A percentile compares a stretch with the other conserved stretches of the same genome.
These are phyloP conservation scores for Ptilodon capucinus DNA, from an alignment of 2,888 invertebrate species.

Conservation along the genomic window DNA sequence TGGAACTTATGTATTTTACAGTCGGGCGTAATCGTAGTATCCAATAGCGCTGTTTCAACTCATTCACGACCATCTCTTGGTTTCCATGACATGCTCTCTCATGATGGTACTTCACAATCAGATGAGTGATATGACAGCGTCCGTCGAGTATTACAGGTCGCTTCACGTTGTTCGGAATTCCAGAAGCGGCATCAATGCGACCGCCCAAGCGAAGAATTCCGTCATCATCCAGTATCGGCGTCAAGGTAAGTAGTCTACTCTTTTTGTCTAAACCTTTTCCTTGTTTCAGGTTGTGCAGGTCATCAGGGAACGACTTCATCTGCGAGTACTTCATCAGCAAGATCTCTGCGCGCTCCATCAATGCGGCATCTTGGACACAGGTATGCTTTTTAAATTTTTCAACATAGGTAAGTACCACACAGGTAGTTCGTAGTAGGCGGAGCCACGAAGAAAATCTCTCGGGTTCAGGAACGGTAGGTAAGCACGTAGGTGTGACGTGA, in stretches of 20 bases:
- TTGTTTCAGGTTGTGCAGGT: slow-evolving; percentile 1
- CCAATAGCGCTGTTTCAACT: too few species aligned
- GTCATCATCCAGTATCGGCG: slow-evolving; percentile 1
- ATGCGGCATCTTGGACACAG: background rate
- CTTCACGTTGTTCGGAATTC: background rate
- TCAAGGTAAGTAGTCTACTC: slow-evolving; percentile 4
- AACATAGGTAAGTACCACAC: background rate
- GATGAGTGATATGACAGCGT: background rate
- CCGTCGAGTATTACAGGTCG: slow-evolving; percentile 2
- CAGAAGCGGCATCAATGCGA: background rate
- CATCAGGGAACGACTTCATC: slow-evolving; percentile 1
- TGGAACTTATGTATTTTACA: too few species aligned
- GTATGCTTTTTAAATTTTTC: slow-evolving; percentile 1
- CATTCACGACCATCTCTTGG: too few species aligned
- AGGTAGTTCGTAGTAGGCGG: background rate
- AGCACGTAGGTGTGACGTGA: background rate
- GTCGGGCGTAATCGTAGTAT: too few species aligned
- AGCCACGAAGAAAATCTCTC: slow-evolving; percentile 4
- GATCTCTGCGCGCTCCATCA: slow-evolving; percentile 2
- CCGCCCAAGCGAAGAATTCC: slow-evolving; percentile 3
- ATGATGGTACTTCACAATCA: slow-evolving; percentile 17
- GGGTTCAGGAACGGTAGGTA: slow-evolving; percentile 4
- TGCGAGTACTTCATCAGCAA: slow-evolving; percentile 2
- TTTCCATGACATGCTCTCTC: slow-evolving; percentile 10
- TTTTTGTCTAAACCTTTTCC: background rate